These are phyloP conservation scores for Trachymyrmex cornetzi DNA, from an alignment of 1,140 invertebrate species.

Conservation along the genomic window DNA sequence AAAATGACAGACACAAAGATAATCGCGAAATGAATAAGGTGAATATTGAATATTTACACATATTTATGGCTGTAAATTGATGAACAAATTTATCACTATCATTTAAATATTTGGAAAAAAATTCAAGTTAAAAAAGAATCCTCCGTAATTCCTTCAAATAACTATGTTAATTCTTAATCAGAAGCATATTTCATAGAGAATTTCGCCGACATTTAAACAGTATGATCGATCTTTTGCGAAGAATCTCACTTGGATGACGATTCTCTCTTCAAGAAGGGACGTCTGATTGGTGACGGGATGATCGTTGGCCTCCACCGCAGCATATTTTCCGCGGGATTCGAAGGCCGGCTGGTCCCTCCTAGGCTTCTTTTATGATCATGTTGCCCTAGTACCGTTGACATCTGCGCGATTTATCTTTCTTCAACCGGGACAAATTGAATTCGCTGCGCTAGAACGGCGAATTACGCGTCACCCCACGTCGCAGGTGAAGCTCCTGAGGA, in stretches of 20 bases:
- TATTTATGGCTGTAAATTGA: neutral
- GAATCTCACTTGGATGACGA: neutral
- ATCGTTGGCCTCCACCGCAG: conserved; percentile 20
- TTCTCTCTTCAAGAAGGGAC: neutral
- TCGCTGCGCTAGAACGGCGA: conserved; percentile 45
- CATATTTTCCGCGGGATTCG: conserved; percentile 51
- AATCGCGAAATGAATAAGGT: too few relatives aligned
- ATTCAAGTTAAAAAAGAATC: neutral
- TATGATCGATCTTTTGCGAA: neutral
- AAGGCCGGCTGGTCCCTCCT: conserved; percentile 16
- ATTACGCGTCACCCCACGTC: conserved; percentile 1
- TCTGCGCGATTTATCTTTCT: conserved; percentile 86
- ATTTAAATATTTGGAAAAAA: neutral
- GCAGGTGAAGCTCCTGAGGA: neutral
- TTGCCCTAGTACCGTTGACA: conserved; percentile 84
- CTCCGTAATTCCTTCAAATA: neutral
- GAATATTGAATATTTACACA: neutral
- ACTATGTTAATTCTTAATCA: neutral
- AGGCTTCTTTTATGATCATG: conserved; percentile 61
- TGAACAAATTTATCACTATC: neutral
- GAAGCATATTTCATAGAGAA: neutral
- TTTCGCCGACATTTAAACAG: neutral
- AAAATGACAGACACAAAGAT: too few relatives aligned
- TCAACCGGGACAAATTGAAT: conserved; percentile 81
- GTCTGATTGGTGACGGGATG: neutral